Evolutionary conservation across 2,797 vertebrate genomes (phyloP).

Genomic region (Cyprinella venusta): DNA sequence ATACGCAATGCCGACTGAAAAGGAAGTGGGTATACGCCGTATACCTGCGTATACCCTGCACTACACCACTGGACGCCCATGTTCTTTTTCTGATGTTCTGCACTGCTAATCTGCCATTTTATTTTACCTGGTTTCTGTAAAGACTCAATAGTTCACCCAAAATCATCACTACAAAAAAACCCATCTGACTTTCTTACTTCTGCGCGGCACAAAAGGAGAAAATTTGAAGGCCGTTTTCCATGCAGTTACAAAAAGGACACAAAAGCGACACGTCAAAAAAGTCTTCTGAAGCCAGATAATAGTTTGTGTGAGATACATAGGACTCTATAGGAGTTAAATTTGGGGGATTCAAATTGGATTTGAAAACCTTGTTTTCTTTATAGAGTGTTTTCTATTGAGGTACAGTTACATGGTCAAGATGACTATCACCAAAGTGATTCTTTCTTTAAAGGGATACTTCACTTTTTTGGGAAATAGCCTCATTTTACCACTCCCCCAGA

Average conservation of each 20-base stretch:
- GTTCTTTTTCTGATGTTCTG: background rate
- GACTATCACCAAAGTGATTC: background rate
- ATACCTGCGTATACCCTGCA: too few species aligned
- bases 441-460: too few species aligned
- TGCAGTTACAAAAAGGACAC: background rate
- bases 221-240: background rate
- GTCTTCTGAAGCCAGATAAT: background rate
- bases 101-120: background rate
- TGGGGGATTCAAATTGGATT: background rate
- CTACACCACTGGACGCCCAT: background rate
- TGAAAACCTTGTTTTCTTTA: background rate
- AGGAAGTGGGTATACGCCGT: too few species aligned
- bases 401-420: conserved; percentile 11
- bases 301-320: background rate
- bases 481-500: too few species aligned
- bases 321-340: background rate
- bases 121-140: background rate
- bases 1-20: too few species aligned
- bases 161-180: background rate
- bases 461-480: too few species aligned
- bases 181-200: background rate
- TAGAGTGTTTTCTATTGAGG: background rate
- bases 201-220: background rate
- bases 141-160: background rate
- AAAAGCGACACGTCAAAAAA: background rate